Base-by-base conservation (phyloP, 2,113 vertebrate genomes). In the rabbit (Oryctolagus cuniculus) region DNA sequence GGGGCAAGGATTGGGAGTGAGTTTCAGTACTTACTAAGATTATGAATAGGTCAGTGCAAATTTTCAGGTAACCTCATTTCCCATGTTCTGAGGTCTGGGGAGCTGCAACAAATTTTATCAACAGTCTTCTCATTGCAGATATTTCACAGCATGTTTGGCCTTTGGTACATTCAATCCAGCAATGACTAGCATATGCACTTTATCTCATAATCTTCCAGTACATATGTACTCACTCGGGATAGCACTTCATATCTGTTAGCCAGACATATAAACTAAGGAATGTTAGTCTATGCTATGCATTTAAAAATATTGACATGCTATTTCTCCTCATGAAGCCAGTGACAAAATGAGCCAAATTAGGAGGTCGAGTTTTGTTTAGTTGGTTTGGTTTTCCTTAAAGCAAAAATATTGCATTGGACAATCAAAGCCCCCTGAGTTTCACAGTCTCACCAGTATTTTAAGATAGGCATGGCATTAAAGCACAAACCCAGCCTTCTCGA, bases 321-420 rank as follows among this genome's bases (percentile, higher is more conserved):
- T 84, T 79, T 27, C 53, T 44, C n/a, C 53, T 27, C 51, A 36
- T 84, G 75, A 89, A 87, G 44, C 55, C 87, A 95, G 15, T 75
- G 75, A 75, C 64, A 87, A 66, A 78, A 31, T 78, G 82, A 92
- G 36, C 72, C 63, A 89, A 36, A 87, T 94, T 74, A 90, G 27
- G 93, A 95, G 70, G 53, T 51, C 94, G 36, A 55, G 13, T 92
- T 96, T 96, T 95, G 38, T 83, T 93, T 90, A 69, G n/a, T 91
- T 75, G 38, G 72, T 69, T 92, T 92, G 81, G 25, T 89, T 94
- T 96, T 93, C 53, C 58, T 89, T 95, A 72, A 93, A 72, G 72
- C 61, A 66, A 80, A 87, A 87, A 87, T 15, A 58, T 94, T 90
- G 61, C 66, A 72, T 34, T 72, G 36, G 86, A 91, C 66, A 95